Base-by-base conservation (phyloP, 2,888 invertebrate species). In the Drosophila melanocephala region DNA sequence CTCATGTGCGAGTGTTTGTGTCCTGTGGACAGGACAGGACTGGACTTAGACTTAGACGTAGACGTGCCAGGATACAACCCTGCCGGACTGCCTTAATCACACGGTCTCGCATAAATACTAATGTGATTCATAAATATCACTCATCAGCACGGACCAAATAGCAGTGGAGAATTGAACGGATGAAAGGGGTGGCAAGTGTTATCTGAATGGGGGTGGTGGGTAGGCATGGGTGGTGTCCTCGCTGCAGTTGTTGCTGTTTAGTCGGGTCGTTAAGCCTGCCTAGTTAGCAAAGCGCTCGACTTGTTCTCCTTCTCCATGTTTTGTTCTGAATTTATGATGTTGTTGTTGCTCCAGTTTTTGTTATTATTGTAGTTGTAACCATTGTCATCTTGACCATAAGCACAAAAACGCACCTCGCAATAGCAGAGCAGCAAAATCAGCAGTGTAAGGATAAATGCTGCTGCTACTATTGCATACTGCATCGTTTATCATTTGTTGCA, bases 91-190 rank as follows among this genome's bases (percentile, higher is more conserved):
- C 47, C 79, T 73, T 78, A 77, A 77, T 77, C 79, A 73, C 74
- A 82, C 55, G 69, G 70, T 64, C 64, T 78, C 68, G 64, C 72
- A 78, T 58, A 72, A 77, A 76, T 76, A 61, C 77, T 58, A 85
- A 67, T 77, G 88, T 91, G 91, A 91, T 84, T 89, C 88, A 89
- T 89, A 89, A 89, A 91, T 91, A 89, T 91, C 85, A 79, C 75
- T 77, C 74, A 79, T 83, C 85, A 79, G 50, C 81, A 81, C 67
- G 50, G 52, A 50, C 35, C 44, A 51, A 51, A 33, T 10, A 55
- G 5, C 37, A n/a, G 4, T 47, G 7, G 7, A 16, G 5, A 47
- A 47, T 47, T 47, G 14, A 22, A 22, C 22, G 14, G 14, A 22
- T 22, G 22, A 22, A 42, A 39, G 51, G 32, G 55, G 42, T 10